phyloP scores from a whole-genome alignment of 1,140 invertebrate genomes.

The Drosophila ohnishii region DNA sequence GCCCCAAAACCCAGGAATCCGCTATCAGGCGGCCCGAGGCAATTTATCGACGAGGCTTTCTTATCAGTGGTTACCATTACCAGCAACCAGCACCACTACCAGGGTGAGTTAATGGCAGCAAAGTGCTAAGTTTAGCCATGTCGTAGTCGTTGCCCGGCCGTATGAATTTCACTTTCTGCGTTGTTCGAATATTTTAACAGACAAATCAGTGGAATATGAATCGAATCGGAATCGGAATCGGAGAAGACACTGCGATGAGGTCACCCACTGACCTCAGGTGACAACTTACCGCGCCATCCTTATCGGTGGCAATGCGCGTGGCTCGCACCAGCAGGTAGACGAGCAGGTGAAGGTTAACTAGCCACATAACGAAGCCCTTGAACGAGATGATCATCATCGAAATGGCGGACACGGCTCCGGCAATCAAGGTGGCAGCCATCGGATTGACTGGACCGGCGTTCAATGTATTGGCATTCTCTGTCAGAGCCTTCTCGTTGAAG shows the following conservation, averaged over 20 bases:
- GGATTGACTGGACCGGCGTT: conserved; percentile 42
- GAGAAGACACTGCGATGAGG: conserved; percentile 50
- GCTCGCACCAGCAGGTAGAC: conserved; percentile 58
- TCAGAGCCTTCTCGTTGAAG: conserved; percentile 47
- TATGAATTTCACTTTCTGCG: conserved; percentile 23
- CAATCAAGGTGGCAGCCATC: conserved; percentile 51
- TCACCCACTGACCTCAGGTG: conserved; percentile 29
- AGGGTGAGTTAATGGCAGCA: conserved; percentile 11
- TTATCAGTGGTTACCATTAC: conserved; percentile 34
- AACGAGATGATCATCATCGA: conserved; percentile 81
- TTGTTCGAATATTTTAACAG: conserved; percentile 47
- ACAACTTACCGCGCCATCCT: conserved; percentile 67
- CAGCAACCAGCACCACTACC: conserved; percentile 13
- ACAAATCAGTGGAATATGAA: conserved; percentile 36
- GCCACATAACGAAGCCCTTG: conserved; percentile 77
- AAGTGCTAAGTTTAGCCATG: conserved; percentile 44
- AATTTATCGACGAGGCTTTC: conserved; percentile 22
- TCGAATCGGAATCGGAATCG: neutral
- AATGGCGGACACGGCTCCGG: conserved; percentile 62
- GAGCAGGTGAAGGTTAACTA: conserved; percentile 70
- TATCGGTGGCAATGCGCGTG: conserved; percentile 61
- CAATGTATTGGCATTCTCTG: conserved; percentile 49
- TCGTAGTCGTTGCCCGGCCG: conserved; percentile 26
- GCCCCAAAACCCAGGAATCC: neutral
- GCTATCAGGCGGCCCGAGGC: conserved; percentile 21